Base-by-base conservation (phyloP, 2,888 invertebrate species). In the Silvanus unidentatus region DNA sequence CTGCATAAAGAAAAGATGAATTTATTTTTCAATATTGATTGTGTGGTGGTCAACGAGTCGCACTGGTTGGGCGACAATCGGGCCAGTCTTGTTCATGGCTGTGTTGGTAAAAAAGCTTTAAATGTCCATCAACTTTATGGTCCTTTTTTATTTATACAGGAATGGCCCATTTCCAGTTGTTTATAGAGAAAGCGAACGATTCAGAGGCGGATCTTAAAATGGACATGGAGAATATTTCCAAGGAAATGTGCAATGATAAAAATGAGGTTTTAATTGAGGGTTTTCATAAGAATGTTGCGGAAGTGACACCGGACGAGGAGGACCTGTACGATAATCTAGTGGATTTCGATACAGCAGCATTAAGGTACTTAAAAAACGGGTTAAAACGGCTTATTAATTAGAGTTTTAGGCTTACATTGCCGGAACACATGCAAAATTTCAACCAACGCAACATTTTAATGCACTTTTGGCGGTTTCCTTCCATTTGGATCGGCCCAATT, bases 271-370 rank as follows among this genome's bases (percentile, higher is more conserved):
- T 66, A 11, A 64, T 74, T 37, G 70, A 70, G 1, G 53, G 64
- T n/a, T 71, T 73, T 50, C 58, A 66, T 40, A 68, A 73, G 15
- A 60, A 64, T 40, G 71, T 75, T 2, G 59, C 64, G 22, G 68
- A 68, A 53, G 68, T 75, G 1, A 72, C 73, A 2, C 74, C 75
- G 1, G 74, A 73, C 39, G 74, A 74, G 53, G 75, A 75, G 49
- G 62, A 62, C 13, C 52, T 71, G 36, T 74, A 73, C 48, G 70
- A 70, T 44, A 52, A 54, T 10, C 69, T 72, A 32, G 48, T 52
- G 39, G 68, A 71, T 47, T 71, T 72, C 48, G 62, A 71, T 48
- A 49, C 61, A 6, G 66, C 66, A 3, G 22, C n/a, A n/a, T n/a
- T n/a, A n/a, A n/a, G n/a, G n/a, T n/a, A n/a, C n/a, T n/a, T n/a